phyloP scores from a whole-genome alignment of 2,797 vertebrate species.

The Benthosema pterotum region DNA sequence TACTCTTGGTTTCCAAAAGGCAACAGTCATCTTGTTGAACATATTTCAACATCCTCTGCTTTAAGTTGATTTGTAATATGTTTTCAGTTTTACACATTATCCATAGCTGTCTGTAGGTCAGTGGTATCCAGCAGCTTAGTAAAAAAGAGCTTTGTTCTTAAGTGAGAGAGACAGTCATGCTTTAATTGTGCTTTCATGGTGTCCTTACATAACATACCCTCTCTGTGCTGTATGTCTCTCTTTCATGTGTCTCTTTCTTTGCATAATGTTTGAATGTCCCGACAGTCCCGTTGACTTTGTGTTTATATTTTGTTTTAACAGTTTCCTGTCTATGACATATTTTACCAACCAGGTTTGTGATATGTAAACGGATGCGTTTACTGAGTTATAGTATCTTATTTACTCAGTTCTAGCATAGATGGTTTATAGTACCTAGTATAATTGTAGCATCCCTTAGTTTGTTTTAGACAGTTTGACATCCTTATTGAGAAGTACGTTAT shows the following conservation, averaged over 20 bases:
- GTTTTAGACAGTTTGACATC: neutral
- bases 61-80: too few species aligned
- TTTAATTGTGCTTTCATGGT: neutral
- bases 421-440: neutral
- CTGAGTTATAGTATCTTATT: neutral
- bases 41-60: too few species aligned
- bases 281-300: neutral
- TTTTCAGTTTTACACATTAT: too few species aligned
- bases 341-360: neutral
- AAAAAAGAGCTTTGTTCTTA: neutral
- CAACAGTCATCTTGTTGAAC: too few species aligned
- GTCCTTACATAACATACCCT: neutral
- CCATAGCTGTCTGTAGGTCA: conserved; percentile 3
- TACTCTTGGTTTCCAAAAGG: too few species aligned
- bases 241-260: neutral
- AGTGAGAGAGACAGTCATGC: neutral
- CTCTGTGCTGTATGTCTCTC: neutral
- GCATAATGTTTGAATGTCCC: neutral
- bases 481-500: neutral
- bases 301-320: conserved; percentile 1
- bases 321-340: neutral
- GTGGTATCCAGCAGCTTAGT: conserved; percentile 9
- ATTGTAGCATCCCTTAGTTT: neutral
- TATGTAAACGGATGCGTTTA: neutral
- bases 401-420: neutral